Conservation (phyloP, 2,888 invertebrate species). For the Ophioninae sp. region DNA sequence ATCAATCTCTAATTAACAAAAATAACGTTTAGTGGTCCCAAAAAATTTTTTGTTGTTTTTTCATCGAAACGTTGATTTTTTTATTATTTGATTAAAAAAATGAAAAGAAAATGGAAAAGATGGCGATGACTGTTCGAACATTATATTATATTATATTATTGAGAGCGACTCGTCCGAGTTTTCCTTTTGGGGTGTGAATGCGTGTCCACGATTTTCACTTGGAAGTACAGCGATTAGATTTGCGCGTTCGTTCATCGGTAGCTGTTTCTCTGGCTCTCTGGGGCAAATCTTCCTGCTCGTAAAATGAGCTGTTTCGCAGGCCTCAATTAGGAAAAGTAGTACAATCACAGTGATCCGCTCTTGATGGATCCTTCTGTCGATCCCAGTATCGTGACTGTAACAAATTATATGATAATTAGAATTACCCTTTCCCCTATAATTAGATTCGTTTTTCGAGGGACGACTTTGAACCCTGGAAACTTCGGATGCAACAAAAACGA, state of each 20-base stretch:
- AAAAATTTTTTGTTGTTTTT: no score
- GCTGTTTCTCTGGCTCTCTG: background rate
- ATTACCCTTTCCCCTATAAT: background rate
- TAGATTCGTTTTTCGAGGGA: no score
- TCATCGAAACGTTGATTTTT: no score
- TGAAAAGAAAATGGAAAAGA: no score
- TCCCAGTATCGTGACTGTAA: constrained; percentile 43
- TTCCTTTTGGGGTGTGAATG: background rate
- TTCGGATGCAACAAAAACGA: no score
- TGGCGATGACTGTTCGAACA: no score
- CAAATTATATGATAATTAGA: constrained; percentile 38
- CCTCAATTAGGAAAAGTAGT: constrained; percentile 52
- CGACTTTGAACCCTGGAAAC: no score
- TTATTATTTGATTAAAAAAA: no score
- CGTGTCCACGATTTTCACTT: background rate
- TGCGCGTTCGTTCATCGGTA: background rate
- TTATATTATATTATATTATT: background rate
- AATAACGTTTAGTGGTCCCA: no score
- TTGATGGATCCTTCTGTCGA: constrained; percentile 18
- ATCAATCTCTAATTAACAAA: no score
- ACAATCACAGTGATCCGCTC: constrained; percentile 50
- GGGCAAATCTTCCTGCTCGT: constrained; percentile 14
- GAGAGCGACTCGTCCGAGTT: background rate
- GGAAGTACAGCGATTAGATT: background rate
- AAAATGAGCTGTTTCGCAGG: constrained; percentile 47